Base-by-base conservation (phyloP, 2,888 invertebrate genomes). In the Apotomis betuletana region DNA sequence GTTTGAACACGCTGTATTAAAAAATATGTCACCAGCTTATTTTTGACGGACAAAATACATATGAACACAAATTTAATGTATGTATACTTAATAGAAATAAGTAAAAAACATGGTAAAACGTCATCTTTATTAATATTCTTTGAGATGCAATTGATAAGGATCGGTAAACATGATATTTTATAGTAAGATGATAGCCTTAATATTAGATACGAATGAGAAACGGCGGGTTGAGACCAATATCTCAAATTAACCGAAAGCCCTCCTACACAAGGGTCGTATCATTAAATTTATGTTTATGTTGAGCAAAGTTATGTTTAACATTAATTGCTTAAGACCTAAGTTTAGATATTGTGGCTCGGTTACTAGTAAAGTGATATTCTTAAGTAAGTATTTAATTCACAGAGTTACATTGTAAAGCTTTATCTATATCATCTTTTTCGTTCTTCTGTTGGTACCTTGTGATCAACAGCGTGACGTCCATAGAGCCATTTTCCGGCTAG, bases 81-180 rank as follows among this genome's bases (percentile, higher is more conserved):
- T 44, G 49, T 10, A 49, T 8, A 8, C n/a, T n/a, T n/a, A n/a
- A n/a, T 49, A 9, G 9, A 10, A 41, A 59, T 13, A 59, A 6
- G 1, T 55, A 9, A 41, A 6, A 52, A 59, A n/a, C 15, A 41
- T 60, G 3, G 15, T n/a, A 44, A 52, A 41, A 36, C 27, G 10
- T 62, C 46, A 27, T 55, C 49, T 38, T 49, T 51, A 54, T 51
- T 65, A 64, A 64, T 55, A 57, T 27, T 27, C 12, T 36, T 46
- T 57, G 13, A 55, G 55, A 59, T 38, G 15, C 6, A 67, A 51
- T 67, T 54, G 72, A 72, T 72, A 72, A 63, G 38, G 51, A 72
- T 68, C 72, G 36, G 68, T 46, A 52, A 72, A 72, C 63, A 44
- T 72, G 72, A 72, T 72, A 72, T 72, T 68, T 68, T 67, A 46